Evolutionary conservation across 2,113 vertebrate genomes (phyloP), one percentile per base, ranked within the genome.

Genomic region (Triplophysa dalaica): DNA sequence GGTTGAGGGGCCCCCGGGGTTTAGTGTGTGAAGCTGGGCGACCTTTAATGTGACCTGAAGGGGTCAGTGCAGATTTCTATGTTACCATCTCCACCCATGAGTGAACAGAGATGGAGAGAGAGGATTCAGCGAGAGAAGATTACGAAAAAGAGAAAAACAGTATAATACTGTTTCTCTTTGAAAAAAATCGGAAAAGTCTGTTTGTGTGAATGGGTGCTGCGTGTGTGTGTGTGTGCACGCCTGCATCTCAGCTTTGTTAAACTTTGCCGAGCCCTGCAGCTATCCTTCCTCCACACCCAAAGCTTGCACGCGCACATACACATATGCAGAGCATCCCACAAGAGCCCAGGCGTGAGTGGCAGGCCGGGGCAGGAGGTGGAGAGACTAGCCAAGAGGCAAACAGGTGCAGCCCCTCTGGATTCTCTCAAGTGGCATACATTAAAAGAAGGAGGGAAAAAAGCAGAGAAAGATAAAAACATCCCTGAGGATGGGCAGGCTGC

Each of bases 381-480:
- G 88, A 88, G 89, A 87, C 86, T 93, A 91, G 91, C 93, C 92
- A 92, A 91, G 86, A 92, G 92, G 92, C 91, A 93, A 93, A 93
- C 91, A 94, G 92, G 92, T 92, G 92, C 92, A 93, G 89, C 85
- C 92, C 92, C 91, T 91, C 91, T 89, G 88, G 90, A 93, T 90
- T 90, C 91, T 90, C 90, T 92, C 91, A 90, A 91, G 91, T 92
- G 91, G 92, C 92, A 91, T 89, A 91, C 90, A 90, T 91, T 91
- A 93, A 93, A 93, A 91, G 82, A 84, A 88, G 82, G 77, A 77
- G 78, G 80, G 79, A 79, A 82, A 62, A 82, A 81, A 83, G 80
- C 70, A 26, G 33, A 83, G 22, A 77, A 85, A 85, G 89, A 89
- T 88, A 87, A 91, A 92, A 92, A 91, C 87, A 92, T 91, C 90